Conservation (phyloP, 2,113 vertebrate species). For the Podilymbus podiceps region DNA sequence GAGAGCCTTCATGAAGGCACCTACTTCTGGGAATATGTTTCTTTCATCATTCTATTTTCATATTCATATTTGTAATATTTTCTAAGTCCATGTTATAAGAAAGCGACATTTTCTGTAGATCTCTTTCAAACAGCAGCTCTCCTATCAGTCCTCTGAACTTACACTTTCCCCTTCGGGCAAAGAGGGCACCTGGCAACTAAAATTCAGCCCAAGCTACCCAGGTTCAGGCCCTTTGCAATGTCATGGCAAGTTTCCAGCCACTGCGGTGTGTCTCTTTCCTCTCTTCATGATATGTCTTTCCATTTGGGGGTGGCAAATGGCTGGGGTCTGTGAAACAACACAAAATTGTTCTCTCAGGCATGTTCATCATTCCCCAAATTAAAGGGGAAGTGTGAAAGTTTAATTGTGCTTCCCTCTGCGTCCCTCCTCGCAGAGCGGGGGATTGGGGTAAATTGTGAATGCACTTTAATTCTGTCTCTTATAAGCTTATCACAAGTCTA, state of each 20-base stretch:
- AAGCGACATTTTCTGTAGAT: neutral
- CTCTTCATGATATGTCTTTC: neutral
- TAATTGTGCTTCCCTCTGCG: slow-evolving; percentile 39
- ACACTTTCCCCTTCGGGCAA: neutral
- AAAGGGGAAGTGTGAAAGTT: slow-evolving; percentile 49
- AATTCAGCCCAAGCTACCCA: neutral
- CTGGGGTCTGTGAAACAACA: neutral
- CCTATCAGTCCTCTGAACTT: neutral
- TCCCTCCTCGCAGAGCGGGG: neutral
- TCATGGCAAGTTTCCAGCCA: neutral
- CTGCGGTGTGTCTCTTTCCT: neutral
- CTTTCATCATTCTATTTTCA: neutral
- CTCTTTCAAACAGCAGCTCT: neutral
- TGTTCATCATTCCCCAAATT: slow-evolving; percentile 37
- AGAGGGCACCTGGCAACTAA: neutral
- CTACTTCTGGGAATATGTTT: neutral
- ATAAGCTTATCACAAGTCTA: slow-evolving; percentile 50
- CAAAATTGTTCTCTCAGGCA: neutral
- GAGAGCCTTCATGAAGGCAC: neutral
- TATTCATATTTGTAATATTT: neutral
- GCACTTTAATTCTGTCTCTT: slow-evolving; percentile 47
- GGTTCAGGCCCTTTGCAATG: neutral
- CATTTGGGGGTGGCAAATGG: neutral
- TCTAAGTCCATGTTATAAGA: neutral
- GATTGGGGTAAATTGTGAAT: slow-evolving; percentile 56